phyloP scores from a whole-genome alignment of 2,113 vertebrate genomes.

The Myxocyprinus asiaticus region DNA sequence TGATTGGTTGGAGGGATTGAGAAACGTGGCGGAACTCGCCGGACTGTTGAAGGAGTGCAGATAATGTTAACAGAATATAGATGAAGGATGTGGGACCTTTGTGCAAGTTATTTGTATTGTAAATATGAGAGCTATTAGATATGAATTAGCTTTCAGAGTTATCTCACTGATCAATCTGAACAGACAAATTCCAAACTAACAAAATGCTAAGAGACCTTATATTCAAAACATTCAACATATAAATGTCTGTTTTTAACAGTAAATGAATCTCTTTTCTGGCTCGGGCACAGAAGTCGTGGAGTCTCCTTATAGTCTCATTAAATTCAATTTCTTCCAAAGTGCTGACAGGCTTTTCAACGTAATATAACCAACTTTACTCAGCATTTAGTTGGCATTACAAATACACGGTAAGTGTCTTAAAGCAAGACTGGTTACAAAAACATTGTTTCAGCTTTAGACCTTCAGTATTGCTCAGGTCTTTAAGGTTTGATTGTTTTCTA shows the following conservation, averaged over 20 bases:
- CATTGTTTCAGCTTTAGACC: neutral
- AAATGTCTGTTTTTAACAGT: neutral
- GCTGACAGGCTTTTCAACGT: constrained; percentile 24
- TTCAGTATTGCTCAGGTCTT: neutral
- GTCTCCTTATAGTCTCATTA: constrained; percentile 29
- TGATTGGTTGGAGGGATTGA: constrained; percentile 96
- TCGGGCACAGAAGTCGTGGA: neutral
- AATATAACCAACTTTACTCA: constrained; percentile 48
- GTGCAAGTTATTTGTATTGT: too few species aligned
- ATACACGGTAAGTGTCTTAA: constrained; percentile 33
- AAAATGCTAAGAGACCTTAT: too few species aligned
- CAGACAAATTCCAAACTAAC: too few species aligned
- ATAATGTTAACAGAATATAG: constrained; percentile 58
- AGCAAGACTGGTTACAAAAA: constrained; percentile 19
- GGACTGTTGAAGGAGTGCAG: constrained; percentile 85
- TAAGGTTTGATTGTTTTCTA: neutral
- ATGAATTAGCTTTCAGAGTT: too few species aligned
- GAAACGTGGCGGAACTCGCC: constrained; percentile 95
- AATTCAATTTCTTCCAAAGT: constrained; percentile 29
- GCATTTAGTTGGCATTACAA: constrained; percentile 21
- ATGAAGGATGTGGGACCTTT: neutral
- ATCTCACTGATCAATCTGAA: too few species aligned
- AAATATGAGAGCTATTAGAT: too few species aligned
- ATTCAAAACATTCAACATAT: neutral
- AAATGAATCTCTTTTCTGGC: neutral